Conservation (phyloP, 2,797 vertebrate genomes). For the Rachycentron canadum region DNA sequence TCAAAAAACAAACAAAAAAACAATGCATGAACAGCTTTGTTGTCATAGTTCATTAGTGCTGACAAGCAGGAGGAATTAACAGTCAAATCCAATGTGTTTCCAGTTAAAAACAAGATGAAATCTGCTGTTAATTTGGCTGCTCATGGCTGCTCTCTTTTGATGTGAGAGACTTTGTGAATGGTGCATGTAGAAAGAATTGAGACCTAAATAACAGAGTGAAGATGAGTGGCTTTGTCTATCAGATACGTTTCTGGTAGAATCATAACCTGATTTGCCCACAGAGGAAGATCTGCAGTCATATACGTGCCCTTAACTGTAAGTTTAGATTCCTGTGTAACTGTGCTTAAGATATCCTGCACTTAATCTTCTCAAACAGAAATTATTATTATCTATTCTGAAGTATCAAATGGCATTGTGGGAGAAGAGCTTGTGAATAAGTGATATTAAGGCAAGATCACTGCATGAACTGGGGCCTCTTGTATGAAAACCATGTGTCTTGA, state of each 20-base stretch:
- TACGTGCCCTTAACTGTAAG: background rate
- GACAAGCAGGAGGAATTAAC: slow-evolving; percentile 28
- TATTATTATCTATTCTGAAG: background rate
- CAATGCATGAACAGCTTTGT: slow-evolving; percentile 17
- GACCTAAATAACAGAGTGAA: background rate
- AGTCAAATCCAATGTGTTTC: slow-evolving; percentile 22
- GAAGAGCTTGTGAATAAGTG: background rate
- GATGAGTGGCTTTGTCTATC: background rate
- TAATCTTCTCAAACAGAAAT: background rate
- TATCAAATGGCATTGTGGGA: background rate
- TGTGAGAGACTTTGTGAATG: background rate
- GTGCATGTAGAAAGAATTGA: background rate
- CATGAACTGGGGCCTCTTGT: background rate
- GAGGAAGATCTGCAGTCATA: background rate
- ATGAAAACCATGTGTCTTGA: background rate
- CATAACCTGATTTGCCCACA: background rate
- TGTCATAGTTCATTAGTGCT: slow-evolving; percentile 29
- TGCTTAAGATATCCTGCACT: slow-evolving; percentile 4
- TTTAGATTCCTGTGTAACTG: background rate
- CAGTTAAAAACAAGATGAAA: slow-evolving; percentile 15
- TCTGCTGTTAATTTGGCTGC: slow-evolving; percentile 36
- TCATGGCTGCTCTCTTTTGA: background rate
- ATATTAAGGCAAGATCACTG: background rate
- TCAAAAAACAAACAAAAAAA: slow-evolving; percentile 38
- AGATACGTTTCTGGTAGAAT: background rate